Percentiles rank a stretch among this genome's conserved stretches.
phyloP scores from a whole-genome alignment of 2,113 vertebrate genomes.

The Crypturellus undulatus region DNA sequence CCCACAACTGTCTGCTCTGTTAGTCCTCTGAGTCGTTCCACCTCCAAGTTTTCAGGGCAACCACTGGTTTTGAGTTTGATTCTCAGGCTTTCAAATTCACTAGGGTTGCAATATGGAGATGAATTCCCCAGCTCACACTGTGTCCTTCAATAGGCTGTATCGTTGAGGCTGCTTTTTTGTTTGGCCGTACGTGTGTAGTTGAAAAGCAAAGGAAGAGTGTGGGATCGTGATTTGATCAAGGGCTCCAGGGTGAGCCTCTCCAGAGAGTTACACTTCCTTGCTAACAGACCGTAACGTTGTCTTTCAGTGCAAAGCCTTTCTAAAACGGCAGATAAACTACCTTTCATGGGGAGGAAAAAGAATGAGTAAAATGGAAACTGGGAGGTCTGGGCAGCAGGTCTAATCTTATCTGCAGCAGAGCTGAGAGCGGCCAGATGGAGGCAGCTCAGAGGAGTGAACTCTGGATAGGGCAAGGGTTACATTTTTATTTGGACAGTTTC shows the following conservation, averaged over 20 bases:
- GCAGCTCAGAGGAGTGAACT: neutral
- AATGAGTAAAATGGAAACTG: conserved; percentile 43
- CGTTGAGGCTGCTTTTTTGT: rapidly evolving
- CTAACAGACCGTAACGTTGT: neutral
- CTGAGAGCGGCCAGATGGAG: neutral
- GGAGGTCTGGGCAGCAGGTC: neutral
- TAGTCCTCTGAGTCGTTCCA: neutral
- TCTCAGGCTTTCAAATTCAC: neutral
- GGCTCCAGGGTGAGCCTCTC: neutral
- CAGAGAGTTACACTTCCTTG: neutral
- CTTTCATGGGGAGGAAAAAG: conserved; percentile 18
- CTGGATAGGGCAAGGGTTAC: neutral
- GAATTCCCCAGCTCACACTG: neutral
- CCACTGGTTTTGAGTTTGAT: rapidly evolving
- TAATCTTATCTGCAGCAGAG: conserved; percentile 46
- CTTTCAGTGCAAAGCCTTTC: neutral
- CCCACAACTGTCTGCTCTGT: neutral
- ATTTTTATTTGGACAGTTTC: conserved; percentile 38
- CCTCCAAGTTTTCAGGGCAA: neutral
- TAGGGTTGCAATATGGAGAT: neutral
- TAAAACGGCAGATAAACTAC: conserved; percentile 25
- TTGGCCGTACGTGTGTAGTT: neutral
- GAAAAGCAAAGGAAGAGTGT: neutral
- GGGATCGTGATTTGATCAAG: neutral
- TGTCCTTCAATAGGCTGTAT: neutral